phyloP scores from a whole-genome alignment of 2,888 invertebrate genomes.

The Altica lythri region DNA sequence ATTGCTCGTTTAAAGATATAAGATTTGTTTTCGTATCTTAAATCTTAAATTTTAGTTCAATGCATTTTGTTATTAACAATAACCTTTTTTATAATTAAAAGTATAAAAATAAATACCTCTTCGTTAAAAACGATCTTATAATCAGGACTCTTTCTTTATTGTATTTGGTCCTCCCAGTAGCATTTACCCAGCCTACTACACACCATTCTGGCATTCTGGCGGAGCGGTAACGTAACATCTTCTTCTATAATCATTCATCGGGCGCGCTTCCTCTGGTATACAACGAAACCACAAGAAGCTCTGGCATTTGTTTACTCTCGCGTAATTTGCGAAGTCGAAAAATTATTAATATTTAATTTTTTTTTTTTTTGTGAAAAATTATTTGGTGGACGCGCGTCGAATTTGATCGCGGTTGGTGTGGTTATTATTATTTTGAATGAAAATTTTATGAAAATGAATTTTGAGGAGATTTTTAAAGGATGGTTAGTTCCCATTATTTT shows the following conservation, averaged over 20 bases:
- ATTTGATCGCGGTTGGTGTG: neutral
- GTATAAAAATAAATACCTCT: too few relatives aligned
- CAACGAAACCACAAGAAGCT: constrained; percentile 13
- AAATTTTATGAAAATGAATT: constrained; percentile 24
- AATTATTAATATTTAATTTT: too few relatives aligned
- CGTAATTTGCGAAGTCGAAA: constrained; percentile 19
- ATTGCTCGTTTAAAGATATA: too few relatives aligned
- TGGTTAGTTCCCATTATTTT: constrained; percentile 22
- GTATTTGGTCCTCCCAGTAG: constrained; percentile 28
- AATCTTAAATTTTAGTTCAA: too few relatives aligned
- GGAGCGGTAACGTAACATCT: constrained; percentile 29
- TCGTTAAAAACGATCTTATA: too few relatives aligned
- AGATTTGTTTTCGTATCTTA: too few relatives aligned
- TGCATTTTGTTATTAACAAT: too few relatives aligned
- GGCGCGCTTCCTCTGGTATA: constrained; percentile 40
- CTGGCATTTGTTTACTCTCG: constrained; percentile 3
- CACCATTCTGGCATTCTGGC: constrained; percentile 23
- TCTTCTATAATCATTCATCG: constrained; percentile 46
- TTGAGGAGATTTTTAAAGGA: constrained; percentile 17
- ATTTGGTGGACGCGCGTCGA: constrained; percentile 6
- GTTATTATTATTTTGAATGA: constrained; percentile 12
- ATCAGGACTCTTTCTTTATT: constrained; percentile 1
- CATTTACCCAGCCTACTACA: constrained; percentile 23
- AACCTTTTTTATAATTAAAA: too few relatives aligned
- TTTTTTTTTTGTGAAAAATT: neutral